Base-by-base conservation (phyloP, 2,113 vertebrate species). In the Synchiropus splendidus region DNA sequence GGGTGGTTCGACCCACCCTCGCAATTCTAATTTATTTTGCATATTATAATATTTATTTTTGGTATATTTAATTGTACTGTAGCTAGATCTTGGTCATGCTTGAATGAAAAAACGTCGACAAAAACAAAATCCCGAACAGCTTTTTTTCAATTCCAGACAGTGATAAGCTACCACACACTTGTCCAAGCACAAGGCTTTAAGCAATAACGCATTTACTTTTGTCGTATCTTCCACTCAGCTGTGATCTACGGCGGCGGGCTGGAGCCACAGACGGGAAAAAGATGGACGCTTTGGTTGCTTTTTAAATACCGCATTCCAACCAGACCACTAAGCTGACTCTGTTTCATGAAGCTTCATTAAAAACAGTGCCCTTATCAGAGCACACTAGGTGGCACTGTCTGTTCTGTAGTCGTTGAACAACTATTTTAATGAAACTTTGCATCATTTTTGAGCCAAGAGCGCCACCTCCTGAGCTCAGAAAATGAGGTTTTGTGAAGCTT, bases 31-130 rank as follows among this genome's bases (percentile, higher is more conserved):
- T 75, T 78, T 83, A 81, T 80, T 81, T 79, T 68, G 58, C 60
- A 64, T 71, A 68, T 70, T 31, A 63, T 72, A 64, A 61, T 75
- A 68, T 44, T 79, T 76, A 79, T 79, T 83, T 75, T 79, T 79
- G 66, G 40, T 75, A 68, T 82, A 79, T 77, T 80, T 82, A 65
- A 75, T 63, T 71, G 55, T 64, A 57, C 59, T 71, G 39, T 68
- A 54, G 56, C 58, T 72, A 60, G 43, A 30, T 59, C 42, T 61
- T 56, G 51, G 53, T 56, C 47, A 70, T 58, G 61, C 60, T 68
- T 75, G 67, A 75, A 69, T 52, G 15, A 30, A 13, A 32, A 42
- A 42, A 16, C 51, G 37, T 45, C n/a, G n/a, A n/a, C n/a, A n/a
- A n/a, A n/a, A n/a, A n/a, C n/a, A n/a, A n/a, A n/a, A n/a, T n/a